A percentile compares a stretch with the other conserved stretches of the same genome.
These are phyloP conservation scores for Oligia strigilis DNA, from an alignment of 2,888 invertebrate species.

Conservation along the genomic window DNA sequence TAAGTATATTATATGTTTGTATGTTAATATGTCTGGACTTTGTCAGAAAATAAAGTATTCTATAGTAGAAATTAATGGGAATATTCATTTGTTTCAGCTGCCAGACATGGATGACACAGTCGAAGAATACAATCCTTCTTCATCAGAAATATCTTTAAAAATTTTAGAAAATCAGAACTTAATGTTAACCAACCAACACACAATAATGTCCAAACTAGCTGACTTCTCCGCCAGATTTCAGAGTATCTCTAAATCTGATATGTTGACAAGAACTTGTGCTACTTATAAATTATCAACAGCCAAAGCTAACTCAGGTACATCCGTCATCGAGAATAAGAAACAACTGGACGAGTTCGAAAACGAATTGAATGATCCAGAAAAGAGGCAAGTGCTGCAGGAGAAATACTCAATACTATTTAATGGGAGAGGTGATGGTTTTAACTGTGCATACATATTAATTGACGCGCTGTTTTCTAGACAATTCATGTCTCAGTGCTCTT, in stretches of 20 bases:
- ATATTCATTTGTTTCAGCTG: conserved; percentile 14
- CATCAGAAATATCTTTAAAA: conserved; percentile 27
- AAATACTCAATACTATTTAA: conserved; percentile 33
- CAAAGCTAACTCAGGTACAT: not conserved
- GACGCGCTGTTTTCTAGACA: conserved; percentile 29
- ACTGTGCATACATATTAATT: conserved; percentile 23
- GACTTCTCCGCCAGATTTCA: conserved; percentile 12
- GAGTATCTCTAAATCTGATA: conserved; percentile 13
- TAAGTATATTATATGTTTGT: no score
- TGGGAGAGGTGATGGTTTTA: conserved; percentile 9
- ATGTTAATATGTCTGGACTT: no score
- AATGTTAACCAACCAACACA: conserved; percentile 32
- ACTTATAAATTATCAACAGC: conserved; percentile 3
- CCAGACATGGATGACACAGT: not conserved
- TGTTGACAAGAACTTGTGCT: conserved; percentile 5
- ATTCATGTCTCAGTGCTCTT: conserved; percentile 32
- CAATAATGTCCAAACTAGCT: conserved; percentile 17
- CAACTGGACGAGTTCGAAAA: conserved; percentile 34
- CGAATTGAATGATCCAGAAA: conserved; percentile 25
- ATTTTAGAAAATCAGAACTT: conserved; percentile 33
- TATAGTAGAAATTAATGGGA: not conserved
- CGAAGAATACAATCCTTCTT: not conserved
- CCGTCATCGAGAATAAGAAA: conserved; percentile 14
- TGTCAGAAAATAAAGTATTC: not conserved
- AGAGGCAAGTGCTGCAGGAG: not conserved